Base-by-base conservation (phyloP, 2,113 vertebrate species). In the Canis aureus region DNA sequence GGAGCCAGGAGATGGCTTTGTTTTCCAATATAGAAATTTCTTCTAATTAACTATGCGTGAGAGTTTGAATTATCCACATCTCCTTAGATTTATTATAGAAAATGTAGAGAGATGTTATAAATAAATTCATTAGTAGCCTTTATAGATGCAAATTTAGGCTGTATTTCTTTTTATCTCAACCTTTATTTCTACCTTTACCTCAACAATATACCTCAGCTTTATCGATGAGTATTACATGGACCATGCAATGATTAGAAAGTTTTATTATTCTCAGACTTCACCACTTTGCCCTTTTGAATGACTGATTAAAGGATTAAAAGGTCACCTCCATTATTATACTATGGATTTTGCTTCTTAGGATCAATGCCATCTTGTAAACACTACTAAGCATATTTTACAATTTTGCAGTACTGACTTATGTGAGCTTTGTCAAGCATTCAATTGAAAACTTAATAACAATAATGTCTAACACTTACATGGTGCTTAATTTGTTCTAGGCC, bases 101-200 rank as follows among this genome's bases (percentile, higher is more conserved):
- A 96, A 96, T 92, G 27, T 32, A 92, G 73, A 93, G 93, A 74
- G 53, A 80, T 76, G 67, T 96, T 96, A 51, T 95, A 93, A 90
- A 83, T 66, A 95, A 94, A 89, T 92, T 84, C 83, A 12, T 78
- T 94, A 91, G 20, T 94, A 97, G 69, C 80, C 66, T 95, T 94
- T 51, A 81, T 76, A 87, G 15, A 71, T 83, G 60, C 20, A 92
- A 49, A 27, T 66, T 97, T 90, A 90, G 15, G 43, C 29, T 87
- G 3, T 60, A 89, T 91, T 86, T 67, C 15, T 57, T 87, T 85
- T 86, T 69, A 67, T 43, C 38, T 76, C 71, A 43, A 43, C 38
- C 20, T 74, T 73, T 43, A 74, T 74, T 74, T 74, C 73, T 27
- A 76, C 43, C 73, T 76, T 74, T 49, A 49, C 43, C 73, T 49